phyloP scores from a whole-genome alignment of 2,797 vertebrate genomes.

The Lates japonicus region DNA sequence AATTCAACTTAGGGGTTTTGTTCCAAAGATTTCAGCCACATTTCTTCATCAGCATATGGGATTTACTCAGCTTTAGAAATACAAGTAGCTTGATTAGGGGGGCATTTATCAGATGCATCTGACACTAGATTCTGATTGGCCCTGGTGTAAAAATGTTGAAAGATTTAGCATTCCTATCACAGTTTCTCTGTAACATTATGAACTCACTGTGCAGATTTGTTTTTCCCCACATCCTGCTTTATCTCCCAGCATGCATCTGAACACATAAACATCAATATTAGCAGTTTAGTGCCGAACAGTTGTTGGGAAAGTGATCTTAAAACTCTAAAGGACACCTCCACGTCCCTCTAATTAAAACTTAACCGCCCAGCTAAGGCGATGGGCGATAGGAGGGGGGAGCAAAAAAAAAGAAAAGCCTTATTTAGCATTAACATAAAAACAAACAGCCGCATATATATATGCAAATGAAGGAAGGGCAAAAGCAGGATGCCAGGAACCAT shows the following conservation, averaged over 20 bases:
- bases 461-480: conserved; percentile 71
- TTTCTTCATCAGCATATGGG: not conserved
- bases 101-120: not conserved
- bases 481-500: conserved; percentile 65
- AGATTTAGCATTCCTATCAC: conserved; percentile 12
- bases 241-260: conserved; percentile 66
- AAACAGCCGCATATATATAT: conserved; percentile 75
- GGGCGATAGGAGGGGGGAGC: conserved; percentile 8
- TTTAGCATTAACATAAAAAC: conserved; percentile 81
- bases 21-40: not conserved
- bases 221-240: conserved; percentile 25
- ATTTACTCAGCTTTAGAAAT: not conserved
- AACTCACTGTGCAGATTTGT: conserved; percentile 22
- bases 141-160: not conserved
- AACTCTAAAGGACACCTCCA: conserved; percentile 75
- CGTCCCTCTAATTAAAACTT: conserved; percentile 75
- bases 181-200: conserved; percentile 22
- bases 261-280: conserved; percentile 75
- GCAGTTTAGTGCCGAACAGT: conserved; percentile 69
- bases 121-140: conserved; percentile 30
- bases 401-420: conserved; percentile 40
- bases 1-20: not conserved
- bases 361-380: conserved; percentile 60
- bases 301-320: conserved; percentile 76
- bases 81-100: not conserved